Evolutionary conservation across 2,113 vertebrate genomes (phyloP).

Genomic region (Psittacara wagleri): DNA sequence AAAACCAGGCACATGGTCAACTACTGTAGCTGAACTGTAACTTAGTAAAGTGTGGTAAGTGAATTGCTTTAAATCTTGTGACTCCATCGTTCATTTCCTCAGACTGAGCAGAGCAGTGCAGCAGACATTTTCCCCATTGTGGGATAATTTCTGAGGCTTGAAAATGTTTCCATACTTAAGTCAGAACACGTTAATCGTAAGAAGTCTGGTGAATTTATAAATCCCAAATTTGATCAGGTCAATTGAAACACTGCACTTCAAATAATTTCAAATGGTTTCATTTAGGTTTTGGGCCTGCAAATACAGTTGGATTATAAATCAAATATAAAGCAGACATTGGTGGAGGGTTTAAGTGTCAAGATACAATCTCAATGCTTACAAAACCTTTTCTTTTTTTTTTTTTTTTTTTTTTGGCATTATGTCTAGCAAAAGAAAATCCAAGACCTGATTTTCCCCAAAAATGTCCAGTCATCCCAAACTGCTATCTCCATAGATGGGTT

Average conservation of each 20-base stretch:
- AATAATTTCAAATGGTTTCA: slow-evolving; percentile 42
- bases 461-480: neutral
- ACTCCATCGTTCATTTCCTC: slow-evolving; percentile 56
- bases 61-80: slow-evolving; percentile 59
- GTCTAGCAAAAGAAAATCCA: neutral
- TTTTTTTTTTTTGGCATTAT: neutral
- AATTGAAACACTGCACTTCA: slow-evolving; percentile 50
- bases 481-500: neutral
- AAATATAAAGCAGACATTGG: slow-evolving; percentile 38
- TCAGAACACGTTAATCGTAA: slow-evolving; percentile 53
- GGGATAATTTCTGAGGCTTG: slow-evolving; percentile 58
- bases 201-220: slow-evolving; percentile 52
- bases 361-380: slow-evolving; percentile 45
- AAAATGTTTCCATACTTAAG: slow-evolving; percentile 64
- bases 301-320: slow-evolving; percentile 12
- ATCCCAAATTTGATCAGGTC: slow-evolving; percentile 62
- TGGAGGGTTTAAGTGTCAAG: slow-evolving; percentile 31
- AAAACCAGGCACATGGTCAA: slow-evolving; percentile 57
- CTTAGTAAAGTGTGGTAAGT: slow-evolving; percentile 62
- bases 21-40: slow-evolving; percentile 51
- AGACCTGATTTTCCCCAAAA: neutral
- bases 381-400: neutral
- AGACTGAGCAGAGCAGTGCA: slow-evolving; percentile 1
- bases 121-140: slow-evolving; percentile 52
- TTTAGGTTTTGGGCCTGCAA: slow-evolving; percentile 23